A percentile compares a stretch with the other conserved stretches of the same genome.
Conservation (phyloP, 1,140 invertebrate species). For the Akabosia matsudoensis region DNA sequence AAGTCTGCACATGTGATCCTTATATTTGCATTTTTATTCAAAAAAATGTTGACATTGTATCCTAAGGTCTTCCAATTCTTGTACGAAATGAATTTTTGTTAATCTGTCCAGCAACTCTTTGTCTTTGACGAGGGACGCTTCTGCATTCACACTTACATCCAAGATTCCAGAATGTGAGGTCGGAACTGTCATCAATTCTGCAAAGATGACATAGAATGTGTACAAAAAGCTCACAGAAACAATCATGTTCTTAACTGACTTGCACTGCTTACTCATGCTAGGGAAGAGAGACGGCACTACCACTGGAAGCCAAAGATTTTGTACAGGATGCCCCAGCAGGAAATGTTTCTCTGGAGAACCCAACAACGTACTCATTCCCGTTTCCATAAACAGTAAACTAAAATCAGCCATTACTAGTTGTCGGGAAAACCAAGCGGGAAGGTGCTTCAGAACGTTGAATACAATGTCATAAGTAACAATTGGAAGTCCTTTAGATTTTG, state of each 20-base stretch:
- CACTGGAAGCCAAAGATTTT: constrained; percentile 30
- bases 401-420: neutral
- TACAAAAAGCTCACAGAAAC: neutral
- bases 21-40: neutral
- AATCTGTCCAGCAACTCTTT: neutral
- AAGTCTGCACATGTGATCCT: too few relatives aligned
- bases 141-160: neutral
- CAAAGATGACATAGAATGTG: too few relatives aligned
- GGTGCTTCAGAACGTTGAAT: neutral
- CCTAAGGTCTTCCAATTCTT: neutral
- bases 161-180: neutral
- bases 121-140: neutral
- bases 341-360: constrained; percentile 17
- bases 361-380: constrained; percentile 1
- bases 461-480: neutral
- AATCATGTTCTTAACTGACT: neutral
- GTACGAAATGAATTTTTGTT: neutral
- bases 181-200: constrained; percentile 4
- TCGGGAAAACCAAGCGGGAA: constrained; percentile 5
- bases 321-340: constrained; percentile 18
- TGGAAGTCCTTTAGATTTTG: constrained; percentile 6
- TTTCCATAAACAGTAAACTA: neutral
- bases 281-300: neutral
- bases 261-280: neutral
- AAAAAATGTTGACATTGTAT: neutral